These are phyloP conservation scores for Pachyseris speciosa DNA, from an alignment of 64 coral and sea anemone species.

Conservation along the genomic window DNA sequence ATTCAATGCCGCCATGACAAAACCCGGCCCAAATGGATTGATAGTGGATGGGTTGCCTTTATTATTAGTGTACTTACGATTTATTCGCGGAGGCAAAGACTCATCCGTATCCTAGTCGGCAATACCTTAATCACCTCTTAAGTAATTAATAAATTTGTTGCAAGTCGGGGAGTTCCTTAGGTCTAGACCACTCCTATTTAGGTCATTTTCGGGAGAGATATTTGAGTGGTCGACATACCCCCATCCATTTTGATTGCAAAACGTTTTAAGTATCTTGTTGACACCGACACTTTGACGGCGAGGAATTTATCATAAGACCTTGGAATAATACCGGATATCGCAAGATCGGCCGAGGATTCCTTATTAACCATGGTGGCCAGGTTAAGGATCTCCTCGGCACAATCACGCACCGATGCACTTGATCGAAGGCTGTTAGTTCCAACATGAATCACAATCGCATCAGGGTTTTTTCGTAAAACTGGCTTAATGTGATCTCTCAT, in stretches of 20 bases:
- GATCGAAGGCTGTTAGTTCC: slow-evolving; percentile 42
- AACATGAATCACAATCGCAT: slow-evolving; percentile 41
- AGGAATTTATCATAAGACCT: slow-evolving; percentile 44
- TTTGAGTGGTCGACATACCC: slow-evolving; percentile 2
- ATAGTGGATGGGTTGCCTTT: neutral
- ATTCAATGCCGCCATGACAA: slow-evolving; percentile 44
- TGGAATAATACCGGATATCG: slow-evolving; percentile 28
- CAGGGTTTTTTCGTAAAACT: neutral
- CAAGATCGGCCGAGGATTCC: neutral
- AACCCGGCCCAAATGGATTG: neutral
- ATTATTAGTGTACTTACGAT: slow-evolving; percentile 1
- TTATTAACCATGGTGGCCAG: slow-evolving; percentile 1
- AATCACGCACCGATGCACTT: slow-evolving; percentile 18
- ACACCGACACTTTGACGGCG: slow-evolving; percentile 37
- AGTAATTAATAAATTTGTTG: slow-evolving; percentile 27
- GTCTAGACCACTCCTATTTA: slow-evolving; percentile 45
- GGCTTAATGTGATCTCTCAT: slow-evolving; percentile 46
- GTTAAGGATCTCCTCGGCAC: slow-evolving; percentile 33
- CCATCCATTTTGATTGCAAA: slow-evolving; percentile 17
- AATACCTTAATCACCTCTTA: slow-evolving; percentile 31
- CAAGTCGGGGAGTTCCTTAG: slow-evolving; percentile 17
- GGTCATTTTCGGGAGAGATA: neutral
- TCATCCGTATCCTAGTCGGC: slow-evolving; percentile 58
- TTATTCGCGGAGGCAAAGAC: neutral
- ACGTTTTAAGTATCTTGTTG: slow-evolving; percentile 22